Evolutionary conservation across 1,140 invertebrate genomes (phyloP), one percentile per base, ranked within the genome.

Genomic region (Polyergus mexicanus): DNA sequence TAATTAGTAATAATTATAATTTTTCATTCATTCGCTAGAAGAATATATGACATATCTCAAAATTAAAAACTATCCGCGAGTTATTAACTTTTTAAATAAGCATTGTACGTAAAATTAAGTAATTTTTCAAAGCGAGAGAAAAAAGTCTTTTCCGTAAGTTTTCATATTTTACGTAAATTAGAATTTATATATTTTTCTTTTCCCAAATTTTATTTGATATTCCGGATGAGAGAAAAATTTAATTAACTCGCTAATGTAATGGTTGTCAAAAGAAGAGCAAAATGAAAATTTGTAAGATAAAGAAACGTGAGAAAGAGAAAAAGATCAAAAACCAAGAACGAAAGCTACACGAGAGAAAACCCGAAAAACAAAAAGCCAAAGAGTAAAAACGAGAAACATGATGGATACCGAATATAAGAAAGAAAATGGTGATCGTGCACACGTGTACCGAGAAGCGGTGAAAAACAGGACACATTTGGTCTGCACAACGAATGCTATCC

Each of bases 401-500:
- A 58, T 19, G 25, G 38, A 81, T 72, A 11, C n/a, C 38, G n/a
- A 28, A 63, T 54, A 13, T 28, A 63, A 76, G 41, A 35, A 63
- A 76, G 56, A 35, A 77, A 84, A 63, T 54, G 66, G 11, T 63
- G 32, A 32, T 38, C 13, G 58, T 3, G 41, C 28, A 38, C 38
- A 74, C 41, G 56, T 25, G 44, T 16, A 51, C n/a, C 28, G 22
- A 77, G 32, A 71, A 32, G 22, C 13, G 60, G 11, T 32, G 60
- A 77, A 66, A n/a, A 66, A 58, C 72, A 66, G 71, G 25, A 56
- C 58, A 63, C 28, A 54, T 74, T 69, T 85, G 78, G 83, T 71
- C 51, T 62, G 66, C 51, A 86, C 86, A 87, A 89, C 91, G 84
- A 87, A 90, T 90, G 84, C 60, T 47, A 65, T 35, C 66, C 44